These are phyloP conservation scores for Papilio glaucus DNA, from an alignment of 1,140 invertebrate species.

Conservation along the genomic window DNA sequence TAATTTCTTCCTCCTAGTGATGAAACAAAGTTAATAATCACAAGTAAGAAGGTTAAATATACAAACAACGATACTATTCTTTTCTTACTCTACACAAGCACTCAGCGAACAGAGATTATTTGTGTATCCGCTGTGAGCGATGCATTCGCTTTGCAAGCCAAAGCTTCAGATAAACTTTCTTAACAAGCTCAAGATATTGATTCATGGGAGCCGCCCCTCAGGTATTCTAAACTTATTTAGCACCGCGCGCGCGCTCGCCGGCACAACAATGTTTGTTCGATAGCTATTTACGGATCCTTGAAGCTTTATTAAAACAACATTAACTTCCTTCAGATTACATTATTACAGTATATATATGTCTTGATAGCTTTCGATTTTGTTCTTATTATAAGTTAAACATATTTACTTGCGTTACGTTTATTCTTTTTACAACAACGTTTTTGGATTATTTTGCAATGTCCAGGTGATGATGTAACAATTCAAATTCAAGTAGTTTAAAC, in stretches of 20 bases:
- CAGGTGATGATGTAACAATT: no score
- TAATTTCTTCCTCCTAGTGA: no score
- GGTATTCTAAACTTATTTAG: constrained; percentile 53
- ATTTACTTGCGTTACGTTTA: no score
- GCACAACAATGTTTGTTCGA: constrained; percentile 51
- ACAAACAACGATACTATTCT: background rate
- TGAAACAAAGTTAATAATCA: no score
- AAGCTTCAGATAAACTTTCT: constrained; percentile 66
- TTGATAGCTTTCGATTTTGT: no score
- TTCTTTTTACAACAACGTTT: no score
- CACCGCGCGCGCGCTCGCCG: constrained; percentile 38
- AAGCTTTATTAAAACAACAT: constrained; percentile 35
- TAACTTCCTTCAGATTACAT: constrained; percentile 31
- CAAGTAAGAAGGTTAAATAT: background rate
- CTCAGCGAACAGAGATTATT: background rate
- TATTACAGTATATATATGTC: background rate
- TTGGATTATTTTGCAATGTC: background rate
- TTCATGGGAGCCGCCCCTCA: constrained; percentile 62
- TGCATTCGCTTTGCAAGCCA: constrained; percentile 53
- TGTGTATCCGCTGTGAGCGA: background rate
- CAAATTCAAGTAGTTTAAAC: no score
- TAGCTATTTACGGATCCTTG: constrained; percentile 41
- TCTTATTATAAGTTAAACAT: background rate
- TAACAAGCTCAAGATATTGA: constrained; percentile 69
- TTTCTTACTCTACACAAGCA: background rate